phyloP scores from a whole-genome alignment of 2,797 vertebrate genomes.

The Crax fasciolata region DNA sequence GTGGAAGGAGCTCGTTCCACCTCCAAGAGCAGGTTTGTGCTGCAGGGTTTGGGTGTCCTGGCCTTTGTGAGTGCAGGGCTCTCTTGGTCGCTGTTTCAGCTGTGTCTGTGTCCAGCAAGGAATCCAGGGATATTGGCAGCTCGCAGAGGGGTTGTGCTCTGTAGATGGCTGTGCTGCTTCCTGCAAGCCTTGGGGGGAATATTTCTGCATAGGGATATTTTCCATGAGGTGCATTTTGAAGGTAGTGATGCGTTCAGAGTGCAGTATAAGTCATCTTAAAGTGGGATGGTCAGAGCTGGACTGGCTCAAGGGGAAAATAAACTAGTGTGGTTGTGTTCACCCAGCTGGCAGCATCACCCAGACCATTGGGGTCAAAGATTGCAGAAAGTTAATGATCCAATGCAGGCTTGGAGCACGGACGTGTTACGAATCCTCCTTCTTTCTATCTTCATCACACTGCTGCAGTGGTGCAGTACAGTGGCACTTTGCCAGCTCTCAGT shows the following conservation, averaged over 20 bases:
- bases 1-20: background rate
- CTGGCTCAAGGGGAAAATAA: background rate
- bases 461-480: background rate
- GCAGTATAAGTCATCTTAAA: background rate
- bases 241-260: background rate
- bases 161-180: background rate
- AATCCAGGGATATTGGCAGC: background rate
- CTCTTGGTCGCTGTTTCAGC: background rate
- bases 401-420: background rate
- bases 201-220: background rate
- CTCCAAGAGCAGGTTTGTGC: background rate
- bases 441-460: background rate
- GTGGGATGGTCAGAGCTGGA: background rate
- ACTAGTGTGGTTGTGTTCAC: background rate
- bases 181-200: background rate
- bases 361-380: background rate
- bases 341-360: background rate
- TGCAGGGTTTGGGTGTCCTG: accelerated
- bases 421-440: accelerated
- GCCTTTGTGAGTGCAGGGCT: background rate
- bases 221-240: background rate
- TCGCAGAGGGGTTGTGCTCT: background rate
- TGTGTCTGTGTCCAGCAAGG: background rate
- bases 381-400: background rate
- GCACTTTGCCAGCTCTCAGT: background rate